Evolutionary conservation across 2,888 invertebrate genomes (phyloP), one percentile per base, ranked within the genome.

Genomic region (Apantesis nais): DNA sequence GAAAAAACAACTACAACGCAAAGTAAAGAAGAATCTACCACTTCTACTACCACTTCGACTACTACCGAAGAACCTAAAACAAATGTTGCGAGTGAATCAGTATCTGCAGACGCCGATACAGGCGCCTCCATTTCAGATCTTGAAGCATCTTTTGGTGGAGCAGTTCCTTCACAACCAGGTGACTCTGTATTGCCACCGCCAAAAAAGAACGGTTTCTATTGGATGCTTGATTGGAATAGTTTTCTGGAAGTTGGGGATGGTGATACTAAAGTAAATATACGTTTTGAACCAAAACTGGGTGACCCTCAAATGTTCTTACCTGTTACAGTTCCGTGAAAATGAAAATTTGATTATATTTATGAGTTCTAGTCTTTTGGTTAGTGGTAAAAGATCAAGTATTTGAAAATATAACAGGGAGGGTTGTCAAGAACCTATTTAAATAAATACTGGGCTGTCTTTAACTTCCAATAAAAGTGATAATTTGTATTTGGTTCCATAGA

Each of bases 141-240:
- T 67, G 97, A 97, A 85, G 97, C 97, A 78, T 98, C 98, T 0
- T 98, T 98, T 83, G 97, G 97, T 48, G 97, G 97, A 34, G 96
- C 96, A 2, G 95, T 95, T 0, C 95, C 96, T 12, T 92, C 90
- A 58, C 87, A 92, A 60, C 95, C 95, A 22, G 96, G 96, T 0
- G 96, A 97, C 82, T 96, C 96, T 5, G 95, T 95, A 25, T 84
- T 96, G 39, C 97, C 97, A 9, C 96, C 97, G 0, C 96, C 96
- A 58, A 96, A 95, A 79, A 96, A 96, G 82, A 98, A 97, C 74
- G 98, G 98, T 0, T 97, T 98, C 78, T 98, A 98, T 86, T 98
- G 98, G 93, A 95, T 98, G 85, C 95, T 98, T 12, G 98, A 98
- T 86, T 98, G 98, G 98, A 98, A 98, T 85, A 96, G 97, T 68